Base-by-base conservation (phyloP, 2,888 invertebrate species). In the Dorcus hopei region DNA sequence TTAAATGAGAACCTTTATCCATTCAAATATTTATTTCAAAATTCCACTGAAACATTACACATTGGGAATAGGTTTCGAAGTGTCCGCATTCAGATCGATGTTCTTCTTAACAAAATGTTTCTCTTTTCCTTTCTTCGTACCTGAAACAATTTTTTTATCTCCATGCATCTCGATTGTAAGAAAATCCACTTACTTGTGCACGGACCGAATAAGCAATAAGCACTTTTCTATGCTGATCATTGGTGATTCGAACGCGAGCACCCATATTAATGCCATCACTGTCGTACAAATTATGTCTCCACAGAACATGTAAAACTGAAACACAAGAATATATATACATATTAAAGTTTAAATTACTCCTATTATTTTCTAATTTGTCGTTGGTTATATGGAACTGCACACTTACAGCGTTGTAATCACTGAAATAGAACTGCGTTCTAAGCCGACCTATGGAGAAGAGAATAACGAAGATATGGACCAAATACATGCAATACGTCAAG, bases 201-300 rank as follows among this genome's bases (percentile, higher is more conserved):
- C 26, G 23, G 54, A 9, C 43, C 52, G 39, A 62, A 58, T 38
- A 66, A 38, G n/a, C n/a, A n/a, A 33, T 77, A n/a, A n/a, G n/a
- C n/a, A 71, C 64, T 78, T 80, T 62, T 80, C 81, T 47, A 82
- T 72, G 38, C 76, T 75, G 48, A 80, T 65, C 60, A 81, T 74
- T 4, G 82, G 82, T 0, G 80, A 74, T 67, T 82, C 82, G 61
- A 82, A 82, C 14, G 79, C 75, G 57, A 82, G 64, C 2, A 77
- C 77, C 62, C 78, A 79, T 51, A 80, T 72, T 23, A 78, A 70
- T 6, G 81, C 77, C 3, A 77, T 54, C 2, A 73, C 66, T 43
- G 80, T 61, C 8, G 77, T 73, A 5, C 78, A 68, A 33, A 78
- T 72, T 52, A 80, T 76, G 68, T 81, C 79, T 8, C 79, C 77